Evolutionary conservation across 2,888 invertebrate species (phyloP), one percentile per base, ranked within the genome.

Genomic region (Diaperis boleti): DNA sequence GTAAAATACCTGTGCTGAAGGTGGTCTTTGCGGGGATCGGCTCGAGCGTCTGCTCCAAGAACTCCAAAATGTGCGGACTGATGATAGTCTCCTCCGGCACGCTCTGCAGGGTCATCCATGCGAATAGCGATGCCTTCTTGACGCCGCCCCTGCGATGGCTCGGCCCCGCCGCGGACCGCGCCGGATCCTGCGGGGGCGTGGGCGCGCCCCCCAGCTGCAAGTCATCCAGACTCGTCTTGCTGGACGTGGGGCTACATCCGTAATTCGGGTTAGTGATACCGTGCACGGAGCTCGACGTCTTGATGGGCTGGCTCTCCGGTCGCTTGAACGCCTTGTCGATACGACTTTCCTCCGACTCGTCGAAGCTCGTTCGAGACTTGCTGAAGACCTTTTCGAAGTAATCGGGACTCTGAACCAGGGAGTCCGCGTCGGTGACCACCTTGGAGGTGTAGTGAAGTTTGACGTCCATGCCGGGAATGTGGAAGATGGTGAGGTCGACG

Each of bases 51-150:
- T 98, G 98, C 78, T 99, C 98, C 68, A 99, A 82, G 82, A 98
- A 99, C 82, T 98, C 96, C 54, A 99, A 85, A 71, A 99, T 94
- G 75, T 96, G 96, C 0, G 99, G 98, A 70, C 95, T 96, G 76
- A 99, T 95, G 70, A 98, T 92, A 17, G 98, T 98, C 83, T 98
- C 98, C 79, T 95, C 96, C 0, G 98, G 98, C 72, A 98, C 95
- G 76, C 96, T 95, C 82, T 98, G 96, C 67, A 99, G 83, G 1
- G 96, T 97, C 86, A 97, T 91, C 94, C 97, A 98, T 0, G 95
- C 92, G 84, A 96, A 93, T 68, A 98, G 83, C 66, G 92, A 92
- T 59, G 92, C 98, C 79, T 92, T 95, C 82, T 95, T 98, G 57
- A 87, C 88, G 68, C 64, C 64, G 7, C 39, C 42, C 8, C 57